Evolutionary conservation across 2,113 vertebrate genomes (phyloP).

Genomic region (Sinocyclocheilus anophthalmus): DNA sequence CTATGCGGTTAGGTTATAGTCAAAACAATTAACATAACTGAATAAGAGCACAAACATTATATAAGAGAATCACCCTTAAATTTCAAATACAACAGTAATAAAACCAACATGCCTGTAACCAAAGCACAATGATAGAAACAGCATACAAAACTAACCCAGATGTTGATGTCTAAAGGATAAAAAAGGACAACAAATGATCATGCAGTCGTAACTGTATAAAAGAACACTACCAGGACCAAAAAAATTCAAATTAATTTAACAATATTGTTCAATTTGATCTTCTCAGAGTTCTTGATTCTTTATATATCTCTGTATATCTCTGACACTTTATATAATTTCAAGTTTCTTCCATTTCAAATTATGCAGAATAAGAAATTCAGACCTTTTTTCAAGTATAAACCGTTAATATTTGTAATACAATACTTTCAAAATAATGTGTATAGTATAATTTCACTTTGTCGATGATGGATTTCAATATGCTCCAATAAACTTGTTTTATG

Average conservation of each 20-base stretch:
- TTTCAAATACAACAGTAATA: background rate
- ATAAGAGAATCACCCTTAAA: background rate
- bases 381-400: slow-evolving; percentile 8
- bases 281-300: background rate
- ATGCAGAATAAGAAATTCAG: background rate
- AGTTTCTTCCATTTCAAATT: background rate
- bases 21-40: background rate
- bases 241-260: background rate
- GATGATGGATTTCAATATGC: background rate
- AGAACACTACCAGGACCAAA: background rate
- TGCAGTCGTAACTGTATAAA: background rate
- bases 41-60: background rate
- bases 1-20: background rate
- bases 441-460: background rate
- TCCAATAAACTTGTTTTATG: background rate
- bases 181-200: slow-evolving; percentile 7
- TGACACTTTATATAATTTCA: background rate
- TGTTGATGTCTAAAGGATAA: background rate
- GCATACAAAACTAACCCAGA: background rate
- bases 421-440: slow-evolving; percentile 12
- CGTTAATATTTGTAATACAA: background rate
- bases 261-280: background rate
- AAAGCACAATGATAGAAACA: slow-evolving; percentile 8
- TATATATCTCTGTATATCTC: too few species aligned
- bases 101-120: slow-evolving; percentile 21